Evolutionary conservation across 2,113 vertebrate species (phyloP).

Genomic region (Caranx melampygus): DNA sequence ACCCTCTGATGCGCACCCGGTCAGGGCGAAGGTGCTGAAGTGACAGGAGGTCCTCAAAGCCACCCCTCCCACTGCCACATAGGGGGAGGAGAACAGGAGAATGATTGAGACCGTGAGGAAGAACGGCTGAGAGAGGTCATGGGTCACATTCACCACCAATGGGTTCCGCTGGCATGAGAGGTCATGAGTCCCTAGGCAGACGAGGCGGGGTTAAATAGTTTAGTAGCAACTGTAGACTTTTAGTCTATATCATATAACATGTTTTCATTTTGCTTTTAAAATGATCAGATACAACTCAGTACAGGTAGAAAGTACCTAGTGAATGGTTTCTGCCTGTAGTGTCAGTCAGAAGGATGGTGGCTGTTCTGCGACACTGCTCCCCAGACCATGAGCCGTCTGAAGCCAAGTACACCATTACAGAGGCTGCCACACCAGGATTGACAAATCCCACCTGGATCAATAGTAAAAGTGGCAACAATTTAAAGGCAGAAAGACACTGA

Average conservation of each 20-base stretch:
- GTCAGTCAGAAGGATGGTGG: conserved; percentile 86
- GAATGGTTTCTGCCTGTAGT: conserved; percentile 85
- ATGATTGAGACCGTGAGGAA: conserved; percentile 80
- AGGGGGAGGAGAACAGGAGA: conserved; percentile 89
- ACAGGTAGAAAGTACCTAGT: conserved; percentile 82
- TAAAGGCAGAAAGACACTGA: too few relatives aligned
- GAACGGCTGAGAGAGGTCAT: conserved; percentile 75
- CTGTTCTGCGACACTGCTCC: conserved; percentile 81
- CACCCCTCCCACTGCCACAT: conserved; percentile 89
- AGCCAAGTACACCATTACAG: conserved; percentile 90
- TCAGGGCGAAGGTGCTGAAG: conserved; percentile 79
- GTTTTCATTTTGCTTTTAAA: background rate
- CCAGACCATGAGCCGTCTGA: conserved; percentile 84
- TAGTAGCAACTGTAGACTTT: background rate
- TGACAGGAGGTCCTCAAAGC: conserved; percentile 87
- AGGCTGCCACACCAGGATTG: conserved; percentile 86
- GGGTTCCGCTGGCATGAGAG: conserved; percentile 92
- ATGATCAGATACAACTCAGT: background rate
- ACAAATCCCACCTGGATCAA: conserved; percentile 88
- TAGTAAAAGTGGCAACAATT: background rate
- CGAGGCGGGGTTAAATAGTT: background rate
- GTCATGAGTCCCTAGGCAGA: conserved; percentile 84
- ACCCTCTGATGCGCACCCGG: conserved; percentile 86
- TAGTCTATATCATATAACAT: too few relatives aligned
- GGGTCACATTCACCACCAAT: conserved; percentile 86